These are phyloP conservation scores for Blastobasis adustella DNA, from an alignment of 2,888 invertebrate genomes.

Conservation along the genomic window DNA sequence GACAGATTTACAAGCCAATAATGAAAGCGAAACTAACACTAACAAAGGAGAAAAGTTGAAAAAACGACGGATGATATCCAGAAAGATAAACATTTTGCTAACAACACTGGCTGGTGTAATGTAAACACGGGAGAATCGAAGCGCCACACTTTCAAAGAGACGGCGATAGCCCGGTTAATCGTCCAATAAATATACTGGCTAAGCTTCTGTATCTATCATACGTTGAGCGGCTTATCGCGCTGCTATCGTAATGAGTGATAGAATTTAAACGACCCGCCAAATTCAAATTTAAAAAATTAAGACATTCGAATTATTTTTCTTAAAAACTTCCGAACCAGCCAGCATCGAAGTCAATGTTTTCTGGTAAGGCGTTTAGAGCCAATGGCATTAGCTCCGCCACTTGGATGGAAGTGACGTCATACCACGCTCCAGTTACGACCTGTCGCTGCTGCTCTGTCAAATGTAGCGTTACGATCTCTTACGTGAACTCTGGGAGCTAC, in stretches of 20 bases:
- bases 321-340: too few relatives aligned
- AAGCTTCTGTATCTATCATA: constrained; percentile 7
- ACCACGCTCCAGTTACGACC: constrained; percentile 55
- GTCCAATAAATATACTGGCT: constrained; percentile 16
- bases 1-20: constrained; percentile 47
- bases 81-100: constrained; percentile 53
- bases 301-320: too few relatives aligned
- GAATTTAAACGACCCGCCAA: too few relatives aligned
- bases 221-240: constrained; percentile 3
- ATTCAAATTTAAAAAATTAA: too few relatives aligned
- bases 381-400: constrained; percentile 17
- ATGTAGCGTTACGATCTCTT: constrained; percentile 35
- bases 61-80: constrained; percentile 48
- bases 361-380: constrained; percentile 4
- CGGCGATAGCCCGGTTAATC: constrained; percentile 16
- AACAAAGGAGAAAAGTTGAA: constrained; percentile 35
- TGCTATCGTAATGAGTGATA: too few relatives aligned
- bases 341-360: too few relatives aligned
- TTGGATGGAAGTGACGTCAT: constrained; percentile 51
- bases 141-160: constrained; percentile 30
- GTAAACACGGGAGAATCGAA: constrained; percentile 39
- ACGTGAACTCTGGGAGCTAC: constrained; percentile 27
- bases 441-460: constrained; percentile 40
- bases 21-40: constrained; percentile 38
- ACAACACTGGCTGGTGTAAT: constrained; percentile 32